Base-by-base conservation (phyloP, 2,888 invertebrate species). In the Chrysolina haemoptera region DNA sequence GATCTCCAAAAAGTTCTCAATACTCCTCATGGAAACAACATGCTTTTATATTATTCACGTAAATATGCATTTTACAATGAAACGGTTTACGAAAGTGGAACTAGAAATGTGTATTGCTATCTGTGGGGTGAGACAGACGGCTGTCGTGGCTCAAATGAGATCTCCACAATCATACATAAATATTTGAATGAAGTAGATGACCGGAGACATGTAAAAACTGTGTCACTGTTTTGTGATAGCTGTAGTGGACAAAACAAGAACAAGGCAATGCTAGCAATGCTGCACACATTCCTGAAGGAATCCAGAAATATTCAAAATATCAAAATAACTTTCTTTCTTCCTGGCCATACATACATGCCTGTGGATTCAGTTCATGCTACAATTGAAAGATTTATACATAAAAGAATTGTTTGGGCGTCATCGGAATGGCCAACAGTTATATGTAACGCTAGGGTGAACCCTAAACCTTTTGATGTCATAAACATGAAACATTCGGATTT, bases 321-420 rank as follows among this genome's bases (percentile, higher is more conserved):
- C 12, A 70, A 18, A 46, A 59, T 75, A 48, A 64, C 20, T 27
- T 77, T 69, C 35, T 43, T 76, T 18, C 41, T 77, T 14, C 79
- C 84, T 48, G 85, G 85, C n/a, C 84, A 85, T 71, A 84, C 83
- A 16, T 82, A 82, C 71, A 85, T 86, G 85, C 83, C 85, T 6
- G 84, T 85, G 1, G 85, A 85, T 70, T 77, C 71, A 43, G 79
- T 84, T 8, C 84, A 85, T 75, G 82, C 82, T 46, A 78, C 79
- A 35, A 84, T 84, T 35, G 83, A 84, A 74, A 74, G 1, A 73
- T 62, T 68, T 66, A 81, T 16, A 80, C 76, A 70, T 80, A 79
- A 18, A 80, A 74, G 27, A 41, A 82, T 78, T 11, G 76, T 84
- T 62, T 82, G 78, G 41, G 84, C 84, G 53, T 84, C 84, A 67